A percentile compares a stretch with the other conserved stretches of the same genome.
phyloP scores from a whole-genome alignment of 2,797 vertebrate genomes.

The Poliocrania exsul region DNA sequence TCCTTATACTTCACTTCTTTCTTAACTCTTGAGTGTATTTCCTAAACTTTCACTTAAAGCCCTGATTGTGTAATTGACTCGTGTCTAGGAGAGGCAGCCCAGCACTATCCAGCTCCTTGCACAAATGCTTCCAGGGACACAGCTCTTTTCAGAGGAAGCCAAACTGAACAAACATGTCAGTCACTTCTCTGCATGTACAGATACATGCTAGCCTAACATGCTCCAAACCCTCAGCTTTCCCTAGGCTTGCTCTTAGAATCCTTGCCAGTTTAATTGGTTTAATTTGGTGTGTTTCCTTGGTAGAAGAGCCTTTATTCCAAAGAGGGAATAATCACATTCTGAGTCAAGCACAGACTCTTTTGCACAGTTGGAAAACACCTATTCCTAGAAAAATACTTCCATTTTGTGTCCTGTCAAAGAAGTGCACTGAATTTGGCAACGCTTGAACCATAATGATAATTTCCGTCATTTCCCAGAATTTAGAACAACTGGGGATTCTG shows the following conservation, averaged over 20 bases:
- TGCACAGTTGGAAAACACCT: slow-evolving; percentile 8
- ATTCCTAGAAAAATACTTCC: slow-evolving; percentile 10
- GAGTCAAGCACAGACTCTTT: background rate
- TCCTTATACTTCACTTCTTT: background rate
- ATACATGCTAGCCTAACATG: rapidly evolving
- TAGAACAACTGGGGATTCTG: background rate
- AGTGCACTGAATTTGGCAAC: background rate
- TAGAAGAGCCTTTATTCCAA: background rate
- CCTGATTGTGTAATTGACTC: rapidly evolving
- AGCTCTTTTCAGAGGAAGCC: background rate
- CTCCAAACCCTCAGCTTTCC: background rate
- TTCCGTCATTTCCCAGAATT: slow-evolving; percentile 1
- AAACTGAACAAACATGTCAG: background rate
- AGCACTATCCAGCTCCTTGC: background rate
- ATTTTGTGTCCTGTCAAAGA: background rate
- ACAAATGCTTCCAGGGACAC: background rate
- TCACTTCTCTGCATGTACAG: background rate
- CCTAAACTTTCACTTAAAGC: background rate
- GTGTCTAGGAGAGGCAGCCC: background rate
- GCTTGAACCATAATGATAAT: background rate
- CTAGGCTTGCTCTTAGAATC: background rate
- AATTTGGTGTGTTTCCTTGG: background rate
- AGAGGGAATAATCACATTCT: background rate
- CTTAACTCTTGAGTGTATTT: background rate
- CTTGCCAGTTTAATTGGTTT: background rate